Conservation (phyloP, 1,140 invertebrate species). For the Hesperophylax magnus region DNA sequence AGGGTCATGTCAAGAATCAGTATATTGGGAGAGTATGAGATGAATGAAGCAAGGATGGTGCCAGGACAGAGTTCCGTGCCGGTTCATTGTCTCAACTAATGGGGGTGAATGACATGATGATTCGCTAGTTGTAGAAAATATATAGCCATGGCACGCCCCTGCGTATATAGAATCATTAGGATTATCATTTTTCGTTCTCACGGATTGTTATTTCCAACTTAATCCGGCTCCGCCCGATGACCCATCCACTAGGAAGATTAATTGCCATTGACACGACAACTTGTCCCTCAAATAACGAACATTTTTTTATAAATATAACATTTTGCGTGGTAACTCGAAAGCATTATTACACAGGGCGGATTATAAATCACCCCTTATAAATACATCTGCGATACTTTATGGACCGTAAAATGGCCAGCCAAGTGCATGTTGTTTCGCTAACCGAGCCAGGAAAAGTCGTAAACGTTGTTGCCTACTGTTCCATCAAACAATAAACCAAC, state of each 20-base stretch:
- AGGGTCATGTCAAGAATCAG: too few relatives aligned
- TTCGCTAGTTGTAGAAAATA: too few relatives aligned
- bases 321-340: too few relatives aligned
- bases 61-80: too few relatives aligned
- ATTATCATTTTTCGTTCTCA: not conserved
- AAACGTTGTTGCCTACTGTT: not conserved
- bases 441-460: not conserved
- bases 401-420: not conserved
- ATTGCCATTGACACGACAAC: not conserved
- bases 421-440: not conserved
- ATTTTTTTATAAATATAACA: not conserved
- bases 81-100: too few relatives aligned
- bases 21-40: too few relatives aligned
- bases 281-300: not conserved
- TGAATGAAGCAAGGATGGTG: too few relatives aligned
- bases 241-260: not conserved
- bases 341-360: not conserved
- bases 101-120: too few relatives aligned
- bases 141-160: too few relatives aligned
- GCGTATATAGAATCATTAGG: too few relatives aligned
- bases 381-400: constrained; percentile 11
- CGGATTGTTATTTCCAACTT: not conserved
- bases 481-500: not conserved
- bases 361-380: not conserved
- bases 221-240: constrained; percentile 11